Conservation (phyloP, 1,140 invertebrate genomes). For the Galendromus occidentalis region DNA sequence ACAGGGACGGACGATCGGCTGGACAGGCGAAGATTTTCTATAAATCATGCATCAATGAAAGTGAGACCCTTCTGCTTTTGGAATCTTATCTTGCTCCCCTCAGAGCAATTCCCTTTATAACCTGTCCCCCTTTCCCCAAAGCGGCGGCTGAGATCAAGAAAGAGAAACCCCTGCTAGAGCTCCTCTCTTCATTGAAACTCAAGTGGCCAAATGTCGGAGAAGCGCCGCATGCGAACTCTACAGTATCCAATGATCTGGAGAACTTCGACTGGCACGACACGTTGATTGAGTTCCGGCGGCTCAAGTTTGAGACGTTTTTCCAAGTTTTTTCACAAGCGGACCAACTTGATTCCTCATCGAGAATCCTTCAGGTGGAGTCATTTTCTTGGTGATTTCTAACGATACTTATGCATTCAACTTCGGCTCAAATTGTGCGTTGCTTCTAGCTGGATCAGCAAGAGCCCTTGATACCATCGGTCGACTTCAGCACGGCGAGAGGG, state of each 20-base stretch:
- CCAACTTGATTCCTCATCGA: slow-evolving; percentile 31
- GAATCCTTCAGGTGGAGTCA: slow-evolving; percentile 27
- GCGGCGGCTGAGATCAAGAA: slow-evolving; percentile 37
- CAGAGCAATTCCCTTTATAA: slow-evolving; percentile 12
- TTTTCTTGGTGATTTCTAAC: not conserved
- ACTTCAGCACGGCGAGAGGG: not conserved
- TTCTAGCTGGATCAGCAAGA: not conserved
- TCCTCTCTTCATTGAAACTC: slow-evolving; percentile 46
- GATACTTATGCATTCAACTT: not conserved
- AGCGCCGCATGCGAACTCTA: slow-evolving; percentile 34
- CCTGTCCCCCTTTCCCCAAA: slow-evolving; percentile 16
- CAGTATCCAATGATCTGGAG: slow-evolving; percentile 15
- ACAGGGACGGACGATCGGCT: slow-evolving; percentile 24
- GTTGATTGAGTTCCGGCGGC: slow-evolving; percentile 61
- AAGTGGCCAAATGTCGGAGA: slow-evolving; percentile 59
- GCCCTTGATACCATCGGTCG: not conserved
- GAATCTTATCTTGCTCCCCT: too few species aligned
- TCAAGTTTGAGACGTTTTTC: slow-evolving; percentile 44
- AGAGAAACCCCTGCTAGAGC: slow-evolving; percentile 43
- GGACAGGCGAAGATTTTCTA: slow-evolving; percentile 51
- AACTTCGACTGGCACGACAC: slow-evolving; percentile 52
- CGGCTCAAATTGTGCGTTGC: not conserved
- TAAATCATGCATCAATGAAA: slow-evolving; percentile 59
- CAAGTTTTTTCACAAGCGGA: slow-evolving; percentile 32
- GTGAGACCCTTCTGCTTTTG: slow-evolving; percentile 26